Evolutionary conservation across 2,113 vertebrate species (phyloP), one percentile per base, ranked within the genome.

Genomic region (Mesitornis unicolor): DNA sequence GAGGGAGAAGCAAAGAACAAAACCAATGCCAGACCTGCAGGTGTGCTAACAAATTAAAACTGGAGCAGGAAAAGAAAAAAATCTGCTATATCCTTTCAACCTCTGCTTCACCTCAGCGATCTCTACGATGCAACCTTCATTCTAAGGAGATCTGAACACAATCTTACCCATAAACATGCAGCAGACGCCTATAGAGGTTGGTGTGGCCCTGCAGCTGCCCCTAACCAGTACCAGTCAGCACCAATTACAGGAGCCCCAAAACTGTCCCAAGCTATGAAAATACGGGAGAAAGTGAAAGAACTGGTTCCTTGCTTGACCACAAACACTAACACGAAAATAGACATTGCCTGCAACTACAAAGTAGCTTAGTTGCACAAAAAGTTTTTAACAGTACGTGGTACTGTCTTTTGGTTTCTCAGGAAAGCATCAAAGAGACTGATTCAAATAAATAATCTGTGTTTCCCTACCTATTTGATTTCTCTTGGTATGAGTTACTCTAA

Each of bases 11-110:
- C 31, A 91, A 85, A 87, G 71, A 85, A 81, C 33, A 92, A 91
- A 97, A 95, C 50, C 87, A 93, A 93, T 45, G 33, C 84, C 68
- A 87, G 70, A 38, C 50, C 22, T 93, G 95, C 97, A 97, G 94
- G 91, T 97, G 97, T 92, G 94, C 90, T 74, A 76, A 95, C 51
- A 96, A 89, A 90, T 77, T 92, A 69, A 70, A 64, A 67, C 15
- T 43, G 82, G 75, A 96, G 56, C 40, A 94, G 81, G 79, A 65
- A 87, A 92, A 93, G 43, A 89, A 80, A 21, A 59, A 91, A 71
- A 63, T 79, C 74, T 83, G 65, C 63, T 90, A 33, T 20, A 92
- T 51, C 79, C 93, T 94, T 77, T 85, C 88, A 87, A 78, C 50
- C 78, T 47, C 75, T 73, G 63, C n/a, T 74, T 94, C 90, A 95